Evolutionary conservation across 23 tunicate genomes (phyloP).

Genomic region (Diplosoma virens): DNA sequence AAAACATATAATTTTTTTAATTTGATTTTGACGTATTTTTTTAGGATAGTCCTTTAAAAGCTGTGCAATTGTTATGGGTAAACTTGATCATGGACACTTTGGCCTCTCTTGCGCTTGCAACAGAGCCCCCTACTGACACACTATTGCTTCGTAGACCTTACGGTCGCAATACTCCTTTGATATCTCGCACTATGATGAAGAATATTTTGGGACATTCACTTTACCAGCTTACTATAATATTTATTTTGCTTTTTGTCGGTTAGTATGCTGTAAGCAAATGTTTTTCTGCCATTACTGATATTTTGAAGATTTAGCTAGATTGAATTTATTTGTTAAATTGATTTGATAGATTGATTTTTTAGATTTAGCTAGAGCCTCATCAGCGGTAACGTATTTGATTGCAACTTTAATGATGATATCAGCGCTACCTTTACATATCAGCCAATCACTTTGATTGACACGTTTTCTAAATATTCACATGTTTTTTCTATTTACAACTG

Average conservation of each 20-base stretch:
- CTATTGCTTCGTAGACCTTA: slow-evolving; percentile 90
- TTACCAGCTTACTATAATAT: slow-evolving; percentile 82
- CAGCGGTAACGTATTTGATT: no score
- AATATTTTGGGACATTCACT: slow-evolving; percentile 92
- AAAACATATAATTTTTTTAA: no score
- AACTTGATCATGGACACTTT: slow-evolving; percentile 99
- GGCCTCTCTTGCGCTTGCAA: slow-evolving; percentile 95
- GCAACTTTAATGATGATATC: no score
- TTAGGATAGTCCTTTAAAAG: slow-evolving; percentile 96
- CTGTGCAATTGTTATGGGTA: slow-evolving; percentile 98
- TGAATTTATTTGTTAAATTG: no score
- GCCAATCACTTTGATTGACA: no score
- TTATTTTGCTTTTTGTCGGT: slow-evolving; percentile 82
- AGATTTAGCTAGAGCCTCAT: no score
- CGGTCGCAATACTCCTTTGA: slow-evolving; percentile 91
- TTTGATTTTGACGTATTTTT: background rate
- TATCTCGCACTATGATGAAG: slow-evolving; percentile 87
- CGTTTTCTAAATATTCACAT: no score
- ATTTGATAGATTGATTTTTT: no score
- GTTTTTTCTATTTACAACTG: no score
- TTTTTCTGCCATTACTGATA: no score
- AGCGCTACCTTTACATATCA: no score
- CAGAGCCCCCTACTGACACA: slow-evolving; percentile 94
- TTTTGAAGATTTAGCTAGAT: background rate
- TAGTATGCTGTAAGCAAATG: no score